Percentiles rank a stretch among this genome's conserved stretches.
Evolutionary conservation across 2,113 vertebrate species (phyloP).

Genomic region (Onychorhynchus coronatus): DNA sequence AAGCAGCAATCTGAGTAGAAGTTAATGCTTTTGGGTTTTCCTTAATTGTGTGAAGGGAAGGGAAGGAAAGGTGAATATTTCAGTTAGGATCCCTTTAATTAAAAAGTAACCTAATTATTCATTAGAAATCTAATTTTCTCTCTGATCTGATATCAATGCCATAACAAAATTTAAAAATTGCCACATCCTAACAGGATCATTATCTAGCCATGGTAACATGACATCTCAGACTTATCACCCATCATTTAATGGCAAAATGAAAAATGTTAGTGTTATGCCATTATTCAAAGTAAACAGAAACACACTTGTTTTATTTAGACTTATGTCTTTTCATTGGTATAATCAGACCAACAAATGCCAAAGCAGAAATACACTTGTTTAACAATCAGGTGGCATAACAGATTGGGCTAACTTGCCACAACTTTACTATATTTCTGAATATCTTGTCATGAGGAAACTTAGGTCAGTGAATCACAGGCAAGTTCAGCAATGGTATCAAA

Average conservation of each 20-base stretch:
- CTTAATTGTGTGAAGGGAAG: not conserved
- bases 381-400: conserved; percentile 16
- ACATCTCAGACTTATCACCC: not conserved
- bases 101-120: not conserved
- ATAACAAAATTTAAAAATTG: not conserved
- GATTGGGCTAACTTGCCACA: not conserved
- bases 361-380: not conserved
- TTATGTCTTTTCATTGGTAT: not conserved
- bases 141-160: not conserved
- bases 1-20: not conserved
- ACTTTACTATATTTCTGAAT: conserved; percentile 51
- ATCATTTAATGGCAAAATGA: not conserved
- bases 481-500: conserved; percentile 56
- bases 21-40: not conserved
- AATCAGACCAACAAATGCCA: not conserved
- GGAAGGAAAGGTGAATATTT: not conserved
- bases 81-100: not conserved
- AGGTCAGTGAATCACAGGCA: not conserved
- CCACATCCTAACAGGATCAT: accelerated
- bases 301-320: not conserved
- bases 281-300: not conserved
- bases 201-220: not conserved
- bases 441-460: conserved; percentile 20
- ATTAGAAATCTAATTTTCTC: not conserved
- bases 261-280: not conserved